phyloP scores from a whole-genome alignment of 1,140 invertebrate genomes.

The Drosophila punjabiensis region DNA sequence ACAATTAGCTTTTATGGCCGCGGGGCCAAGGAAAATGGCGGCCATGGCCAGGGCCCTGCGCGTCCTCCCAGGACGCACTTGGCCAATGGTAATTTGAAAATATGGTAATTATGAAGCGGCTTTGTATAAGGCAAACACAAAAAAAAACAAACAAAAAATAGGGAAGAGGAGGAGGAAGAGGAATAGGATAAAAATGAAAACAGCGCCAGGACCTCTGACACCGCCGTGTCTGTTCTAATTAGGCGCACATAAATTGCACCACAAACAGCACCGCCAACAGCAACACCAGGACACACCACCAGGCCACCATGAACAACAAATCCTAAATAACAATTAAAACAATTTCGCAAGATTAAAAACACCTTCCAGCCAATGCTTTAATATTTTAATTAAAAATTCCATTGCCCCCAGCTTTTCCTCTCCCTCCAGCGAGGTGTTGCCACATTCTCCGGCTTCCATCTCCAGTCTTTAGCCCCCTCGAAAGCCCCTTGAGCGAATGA shows the following conservation, averaged over 20 bases:
- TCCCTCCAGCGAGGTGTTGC: constrained; percentile 26
- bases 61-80: constrained; percentile 49
- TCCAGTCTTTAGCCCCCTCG: neutral
- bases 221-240: constrained; percentile 74
- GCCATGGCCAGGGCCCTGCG: constrained; percentile 38
- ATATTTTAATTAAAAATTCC: constrained; percentile 84
- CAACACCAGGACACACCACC: constrained; percentile 23
- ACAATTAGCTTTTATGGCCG: constrained; percentile 82
- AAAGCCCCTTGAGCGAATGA: constrained; percentile 50
- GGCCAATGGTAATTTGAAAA: constrained; percentile 80
- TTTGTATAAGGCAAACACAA: constrained; percentile 43
- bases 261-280: constrained; percentile 39
- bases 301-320: constrained; percentile 50
- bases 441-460: constrained; percentile 15
- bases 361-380: constrained; percentile 77
- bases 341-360: constrained; percentile 83
- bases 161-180: neutral
- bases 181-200: constrained; percentile 2
- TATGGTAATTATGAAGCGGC: constrained; percentile 80
- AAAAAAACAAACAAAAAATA: constrained; percentile 9
- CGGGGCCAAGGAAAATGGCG: constrained; percentile 54
- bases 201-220: constrained; percentile 52
- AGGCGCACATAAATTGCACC: constrained; percentile 73
- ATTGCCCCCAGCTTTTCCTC: constrained; percentile 39
- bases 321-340: constrained; percentile 84